Base-by-base conservation (phyloP, 2,797 vertebrate species). In the Syndactyla subalaris region DNA sequence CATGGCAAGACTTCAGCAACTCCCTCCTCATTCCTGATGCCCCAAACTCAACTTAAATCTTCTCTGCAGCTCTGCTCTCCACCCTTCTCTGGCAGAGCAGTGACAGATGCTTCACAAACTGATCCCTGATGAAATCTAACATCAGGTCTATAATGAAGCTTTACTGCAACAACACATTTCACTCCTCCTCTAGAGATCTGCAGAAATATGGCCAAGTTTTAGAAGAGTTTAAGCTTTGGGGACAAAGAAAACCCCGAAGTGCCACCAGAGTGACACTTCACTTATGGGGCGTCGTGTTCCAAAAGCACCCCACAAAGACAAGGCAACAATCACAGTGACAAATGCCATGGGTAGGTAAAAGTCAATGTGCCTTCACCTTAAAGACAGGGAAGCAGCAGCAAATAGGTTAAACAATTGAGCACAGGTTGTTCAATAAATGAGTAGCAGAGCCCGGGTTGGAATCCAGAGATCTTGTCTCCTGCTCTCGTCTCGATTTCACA, bases 231-330 rank as follows among this genome's bases (percentile, higher is more conserved):
- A 75, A 67, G 78, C 48, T 77, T 11, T 73, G 38, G n/a, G 30
- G 55, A 18, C 46, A 15, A 84, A 46, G 85, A 58, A 65, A 30
- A 8, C 3, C 18, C 49, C 77, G 20, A 34, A 54, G 49, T 0
- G 15, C 20, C 43, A 11, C 17, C 43, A 32, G 20, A 43, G 41
- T 24, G 9, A 11, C 16, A 4, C 22, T 32, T 48, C 34, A 4
- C 0, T 45, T 9, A 26, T 2, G 0, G 36, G 63, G 27, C 2
- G 0, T 1, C 9, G 4, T 0, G 3, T 70, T 70, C 45, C 57
- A 30, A 39, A 63, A 66, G 3, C 22, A 6, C 22, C 23, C 1
- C 41, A 10, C 19, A 13, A 52, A 59, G 2, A 27, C 17, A 22
- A 54, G 4, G 23, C 68, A 67, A 3, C 22, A n/a, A 20, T 11